Evolutionary conservation across 2,797 vertebrate genomes (phyloP).

Genomic region (Okamejei kenojei): DNA sequence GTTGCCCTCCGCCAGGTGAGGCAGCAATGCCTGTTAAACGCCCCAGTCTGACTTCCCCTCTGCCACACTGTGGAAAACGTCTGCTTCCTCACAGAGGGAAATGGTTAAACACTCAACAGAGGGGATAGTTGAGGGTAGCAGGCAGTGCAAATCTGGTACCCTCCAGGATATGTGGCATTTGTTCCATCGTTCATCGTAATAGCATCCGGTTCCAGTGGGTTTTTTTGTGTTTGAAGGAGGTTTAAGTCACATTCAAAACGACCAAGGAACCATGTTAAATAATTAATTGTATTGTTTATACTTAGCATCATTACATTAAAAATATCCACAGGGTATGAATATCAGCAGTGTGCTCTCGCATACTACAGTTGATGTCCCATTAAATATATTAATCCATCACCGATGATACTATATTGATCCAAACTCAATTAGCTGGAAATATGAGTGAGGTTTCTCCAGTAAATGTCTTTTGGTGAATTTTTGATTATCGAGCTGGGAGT

Average conservation of each 20-base stretch:
- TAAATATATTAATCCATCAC: neutral
- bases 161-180: neutral
- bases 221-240: neutral
- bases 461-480: neutral
- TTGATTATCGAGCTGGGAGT: neutral
- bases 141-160: neutral
- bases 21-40: neutral
- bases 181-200: neutral
- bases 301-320: neutral
- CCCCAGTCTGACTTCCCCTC: neutral
- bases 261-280: neutral
- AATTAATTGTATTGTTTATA: neutral
- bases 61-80: neutral
- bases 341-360: too few relatives aligned
- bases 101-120: neutral
- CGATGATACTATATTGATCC: neutral
- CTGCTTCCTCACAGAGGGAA: neutral
- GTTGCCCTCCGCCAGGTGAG: neutral
- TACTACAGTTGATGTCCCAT: neutral
- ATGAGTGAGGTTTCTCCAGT: neutral
- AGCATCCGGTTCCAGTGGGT: neutral
- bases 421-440: slow-evolving; percentile 8
- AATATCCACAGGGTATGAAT: neutral
- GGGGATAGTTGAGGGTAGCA: neutral
- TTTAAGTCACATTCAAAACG: neutral